These are phyloP conservation scores for Cardiocondyla obscurior DNA, from an alignment of 1,140 invertebrate genomes.

Conservation along the genomic window DNA sequence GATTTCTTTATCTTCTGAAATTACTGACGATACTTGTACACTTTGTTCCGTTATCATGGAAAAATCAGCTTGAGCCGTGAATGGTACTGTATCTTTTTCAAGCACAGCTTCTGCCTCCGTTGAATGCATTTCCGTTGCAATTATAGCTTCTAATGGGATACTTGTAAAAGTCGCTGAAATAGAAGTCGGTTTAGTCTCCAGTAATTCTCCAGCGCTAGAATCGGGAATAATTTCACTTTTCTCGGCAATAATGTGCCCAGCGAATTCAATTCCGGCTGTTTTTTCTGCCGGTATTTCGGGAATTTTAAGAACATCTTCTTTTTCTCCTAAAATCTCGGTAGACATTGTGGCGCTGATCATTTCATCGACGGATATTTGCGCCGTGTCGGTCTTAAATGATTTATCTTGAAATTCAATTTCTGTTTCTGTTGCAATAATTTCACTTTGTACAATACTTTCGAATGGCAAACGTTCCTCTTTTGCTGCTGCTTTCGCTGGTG, in stretches of 20 bases:
- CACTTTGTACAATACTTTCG: constrained; percentile 83
- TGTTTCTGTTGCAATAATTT: constrained; percentile 83
- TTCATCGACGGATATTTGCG: constrained; percentile 80
- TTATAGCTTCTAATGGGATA: constrained; percentile 76
- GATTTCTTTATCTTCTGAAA: constrained; percentile 83
- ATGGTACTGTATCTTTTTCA: constrained; percentile 69
- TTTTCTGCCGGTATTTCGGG: constrained; percentile 76
- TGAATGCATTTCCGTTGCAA: constrained; percentile 75
- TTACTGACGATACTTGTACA: constrained; percentile 77
- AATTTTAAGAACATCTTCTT: constrained; percentile 80
- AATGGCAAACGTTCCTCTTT: constrained; percentile 81
- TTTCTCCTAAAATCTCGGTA: constrained; percentile 82
- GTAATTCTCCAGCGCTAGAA: constrained; percentile 76
- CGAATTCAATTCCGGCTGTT: constrained; percentile 77
- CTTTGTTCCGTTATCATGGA: constrained; percentile 76
- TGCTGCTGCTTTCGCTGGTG: constrained; percentile 74
- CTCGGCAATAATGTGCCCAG: constrained; percentile 80
- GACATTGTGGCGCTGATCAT: constrained; percentile 80
- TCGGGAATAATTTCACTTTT: constrained; percentile 81
- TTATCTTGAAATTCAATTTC: constrained; percentile 82
- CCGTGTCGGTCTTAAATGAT: constrained; percentile 75
- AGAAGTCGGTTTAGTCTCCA: constrained; percentile 70
- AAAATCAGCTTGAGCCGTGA: constrained; percentile 75
- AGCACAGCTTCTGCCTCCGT: constrained; percentile 78
- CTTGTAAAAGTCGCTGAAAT: constrained; percentile 74